Base-by-base conservation (phyloP, 2,797 vertebrate genomes). In the Holocentrus rufus region DNA sequence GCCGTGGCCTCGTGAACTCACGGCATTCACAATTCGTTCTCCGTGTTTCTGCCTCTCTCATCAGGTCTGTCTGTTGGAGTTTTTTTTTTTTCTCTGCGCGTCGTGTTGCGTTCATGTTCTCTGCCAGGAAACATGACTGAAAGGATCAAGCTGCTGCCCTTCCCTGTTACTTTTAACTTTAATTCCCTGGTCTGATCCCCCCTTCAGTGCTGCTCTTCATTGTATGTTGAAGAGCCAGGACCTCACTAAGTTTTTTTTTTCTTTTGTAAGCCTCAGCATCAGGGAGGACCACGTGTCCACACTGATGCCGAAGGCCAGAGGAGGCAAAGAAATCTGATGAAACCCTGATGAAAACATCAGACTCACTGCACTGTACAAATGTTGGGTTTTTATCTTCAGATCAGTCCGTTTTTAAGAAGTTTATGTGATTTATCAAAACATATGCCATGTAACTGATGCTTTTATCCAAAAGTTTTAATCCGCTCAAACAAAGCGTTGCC, bases 311-410 rank as follows among this genome's bases (percentile, higher is more conserved):
- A 22, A 62, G 64, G 10, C 39, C 63, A 36, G 25, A 0, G 25
- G 39, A 57, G 20, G 31, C 66, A 22, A 53, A 27, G 30, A 14
- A 39, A 53, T 31, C 27, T 79, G 78, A 83, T 42, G 69, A 69
- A 81, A 83, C 72, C 15, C 23, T 69, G 69, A 27, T 69, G 74
- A 78, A 76, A 85, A 31, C 53, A 7, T 57, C n/a, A 11, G 65
- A 18, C 2, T 11, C 58, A n/a, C 44, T n/a, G 22, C 64, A 44
- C 9, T 18, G 10, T 31, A 23, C 11, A 1, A 22, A 68, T 44
- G 30, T 31, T 73, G 31, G 2, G 7, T 44, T 44, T 56, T 34
- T 18, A 55, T 58, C 36, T 9, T 7, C 18, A 69, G 0, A 62
- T 56, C 15, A 42, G 39, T 1, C 9, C 2, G 5, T 44, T 44